These are phyloP conservation scores for Ophion ellenae DNA, from an alignment of 2,888 invertebrate species.

Conservation along the genomic window DNA sequence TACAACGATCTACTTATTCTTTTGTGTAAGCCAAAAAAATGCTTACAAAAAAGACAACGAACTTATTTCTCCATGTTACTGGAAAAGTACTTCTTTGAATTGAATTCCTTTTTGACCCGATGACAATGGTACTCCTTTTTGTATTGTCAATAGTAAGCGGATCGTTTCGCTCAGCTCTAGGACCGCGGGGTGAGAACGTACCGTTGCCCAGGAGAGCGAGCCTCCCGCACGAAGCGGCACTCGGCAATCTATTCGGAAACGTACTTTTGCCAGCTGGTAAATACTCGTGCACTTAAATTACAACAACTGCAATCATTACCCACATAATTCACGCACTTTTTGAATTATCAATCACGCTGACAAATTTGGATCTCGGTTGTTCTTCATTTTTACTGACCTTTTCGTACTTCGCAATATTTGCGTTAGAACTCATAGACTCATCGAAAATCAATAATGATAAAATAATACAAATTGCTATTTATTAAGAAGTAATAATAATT, in stretches of 20 bases:
- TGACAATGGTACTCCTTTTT: background rate
- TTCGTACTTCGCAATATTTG: too few relatives aligned
- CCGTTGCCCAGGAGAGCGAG: conserved; percentile 77
- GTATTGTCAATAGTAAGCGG: conserved; percentile 70
- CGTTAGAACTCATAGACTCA: too few relatives aligned
- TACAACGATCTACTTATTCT: background rate
- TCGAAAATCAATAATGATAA: too few relatives aligned
- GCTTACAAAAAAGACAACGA: background rate
- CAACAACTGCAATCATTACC: background rate
- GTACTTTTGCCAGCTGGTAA: conserved; percentile 73
- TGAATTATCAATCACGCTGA: too few relatives aligned
- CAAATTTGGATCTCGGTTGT: too few relatives aligned
- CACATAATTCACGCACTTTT: too few relatives aligned
- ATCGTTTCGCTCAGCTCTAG: conserved; percentile 74
- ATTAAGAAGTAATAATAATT: too few relatives aligned
- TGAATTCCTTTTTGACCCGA: background rate
- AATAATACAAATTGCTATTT: too few relatives aligned
- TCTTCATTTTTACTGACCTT: too few relatives aligned
- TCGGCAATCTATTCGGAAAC: conserved; percentile 75
- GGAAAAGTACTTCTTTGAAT: background rate
- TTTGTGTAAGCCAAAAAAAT: background rate
- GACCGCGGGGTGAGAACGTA: conserved; percentile 75
- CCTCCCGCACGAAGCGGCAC: conserved; percentile 79
- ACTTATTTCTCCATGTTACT: background rate
- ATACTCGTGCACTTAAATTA: background rate